phyloP scores from a whole-genome alignment of 1,140 invertebrate species.

The Drosophila novamexicana region DNA sequence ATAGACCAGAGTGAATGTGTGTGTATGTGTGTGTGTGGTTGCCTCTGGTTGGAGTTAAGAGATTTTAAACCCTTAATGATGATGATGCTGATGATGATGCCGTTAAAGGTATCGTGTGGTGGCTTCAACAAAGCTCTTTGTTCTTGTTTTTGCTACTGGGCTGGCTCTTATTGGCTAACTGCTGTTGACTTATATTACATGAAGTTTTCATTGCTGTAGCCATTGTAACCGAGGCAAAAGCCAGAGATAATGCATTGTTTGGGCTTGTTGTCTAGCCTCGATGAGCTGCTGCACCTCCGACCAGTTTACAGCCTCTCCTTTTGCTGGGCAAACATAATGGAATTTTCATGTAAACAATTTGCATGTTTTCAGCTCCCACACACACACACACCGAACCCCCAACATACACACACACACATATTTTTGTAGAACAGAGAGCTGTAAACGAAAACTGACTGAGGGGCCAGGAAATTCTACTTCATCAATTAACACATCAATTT shows the following conservation, averaged over 20 bases:
- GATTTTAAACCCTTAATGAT: conserved; percentile 54
- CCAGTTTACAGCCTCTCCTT: conserved; percentile 40
- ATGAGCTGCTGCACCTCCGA: conserved; percentile 54
- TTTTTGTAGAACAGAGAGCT: not conserved
- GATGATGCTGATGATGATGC: conserved; percentile 41
- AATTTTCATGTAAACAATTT: conserved; percentile 78
- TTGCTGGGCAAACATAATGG: conserved; percentile 65
- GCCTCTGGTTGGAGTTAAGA: conserved; percentile 50
- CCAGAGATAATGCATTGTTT: conserved; percentile 65
- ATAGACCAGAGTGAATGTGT: conserved; percentile 21
- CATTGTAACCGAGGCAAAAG: conserved; percentile 26
- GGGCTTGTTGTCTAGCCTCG: conserved; percentile 59
- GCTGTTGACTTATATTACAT: conserved; percentile 68
- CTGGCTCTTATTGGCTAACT: conserved; percentile 52
- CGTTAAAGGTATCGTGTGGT: conserved; percentile 39
- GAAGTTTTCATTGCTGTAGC: conserved; percentile 51
- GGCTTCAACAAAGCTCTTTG: conserved; percentile 46
- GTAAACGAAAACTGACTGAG: not conserved
- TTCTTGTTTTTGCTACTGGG: conserved; percentile 45
- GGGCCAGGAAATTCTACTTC: conserved; percentile 22
- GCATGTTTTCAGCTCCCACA: conserved; percentile 56
- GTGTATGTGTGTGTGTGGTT: conserved; percentile 1
- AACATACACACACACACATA: not conserved
- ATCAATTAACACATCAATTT: conserved; percentile 70
- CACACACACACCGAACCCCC: conserved; percentile 1